Percentiles rank a stretch among this genome's conserved stretches.
Evolutionary conservation across 2,888 invertebrate species (phyloP).

Genomic region (Papilio gigon): DNA sequence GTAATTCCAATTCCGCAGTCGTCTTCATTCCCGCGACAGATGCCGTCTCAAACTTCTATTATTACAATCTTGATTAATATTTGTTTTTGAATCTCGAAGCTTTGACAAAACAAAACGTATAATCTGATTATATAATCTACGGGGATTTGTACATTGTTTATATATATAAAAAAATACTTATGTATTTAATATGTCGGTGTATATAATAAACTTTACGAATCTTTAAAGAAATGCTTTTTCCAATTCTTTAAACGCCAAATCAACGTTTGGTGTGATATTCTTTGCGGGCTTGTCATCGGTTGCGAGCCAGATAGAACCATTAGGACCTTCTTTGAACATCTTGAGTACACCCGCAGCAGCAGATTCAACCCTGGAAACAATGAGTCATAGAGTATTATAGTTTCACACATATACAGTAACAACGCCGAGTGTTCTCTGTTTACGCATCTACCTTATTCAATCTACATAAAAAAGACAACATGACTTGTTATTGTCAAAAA

Average conservation of each 20-base stretch:
- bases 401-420: not conserved
- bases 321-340: conserved; percentile 49
- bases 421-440: no score
- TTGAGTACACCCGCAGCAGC: conserved; percentile 48
- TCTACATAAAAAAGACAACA: no score
- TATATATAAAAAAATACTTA: not conserved
- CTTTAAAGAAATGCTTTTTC: conserved; percentile 16
- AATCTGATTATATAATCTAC: not conserved
- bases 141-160: not conserved
- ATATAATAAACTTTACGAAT: not conserved
- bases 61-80: conserved; percentile 46
- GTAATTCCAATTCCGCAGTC: conserved; percentile 44
- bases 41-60: conserved; percentile 65
- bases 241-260: conserved; percentile 16
- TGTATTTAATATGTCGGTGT: not conserved
- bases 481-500: no score
- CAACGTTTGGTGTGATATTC: conserved; percentile 48
- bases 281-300: conserved; percentile 46
- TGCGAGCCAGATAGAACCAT: conserved; percentile 53
- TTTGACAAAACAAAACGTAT: not conserved
- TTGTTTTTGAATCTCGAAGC: not conserved
- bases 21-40: not conserved
- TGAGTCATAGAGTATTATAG: not conserved
- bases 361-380: conserved; percentile 49
- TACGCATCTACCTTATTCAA: no score